Evolutionary conservation across 2,888 invertebrate species (phyloP).

Genomic region (Punctoribates punctum): DNA sequence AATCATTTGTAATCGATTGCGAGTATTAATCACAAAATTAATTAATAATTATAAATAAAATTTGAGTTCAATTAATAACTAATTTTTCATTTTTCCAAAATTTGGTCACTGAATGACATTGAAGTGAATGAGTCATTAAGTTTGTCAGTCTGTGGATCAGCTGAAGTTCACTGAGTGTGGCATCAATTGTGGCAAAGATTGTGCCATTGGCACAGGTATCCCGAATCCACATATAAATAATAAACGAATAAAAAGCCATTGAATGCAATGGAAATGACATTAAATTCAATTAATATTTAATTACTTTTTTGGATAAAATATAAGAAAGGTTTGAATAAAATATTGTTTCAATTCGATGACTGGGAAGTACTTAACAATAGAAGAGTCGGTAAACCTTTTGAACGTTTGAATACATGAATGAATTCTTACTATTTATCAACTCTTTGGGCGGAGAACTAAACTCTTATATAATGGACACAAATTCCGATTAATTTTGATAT

Average conservation of each 20-base stretch:
- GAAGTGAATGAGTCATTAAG: too few species aligned
- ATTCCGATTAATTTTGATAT: not conserved
- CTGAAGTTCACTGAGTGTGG: too few species aligned
- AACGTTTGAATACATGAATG: not conserved
- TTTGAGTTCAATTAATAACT: too few species aligned
- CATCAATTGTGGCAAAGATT: too few species aligned
- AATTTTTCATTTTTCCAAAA: too few species aligned
- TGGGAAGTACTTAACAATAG: slow-evolving; percentile 6
- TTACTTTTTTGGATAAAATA: not conserved
- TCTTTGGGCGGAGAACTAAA: not conserved
- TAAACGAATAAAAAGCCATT: not conserved
- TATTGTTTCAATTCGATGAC: slow-evolving; percentile 21
- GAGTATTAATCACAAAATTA: too few species aligned
- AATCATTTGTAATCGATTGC: too few species aligned
- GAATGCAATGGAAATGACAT: not conserved
- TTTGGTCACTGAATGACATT: too few species aligned
- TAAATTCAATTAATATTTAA: not conserved
- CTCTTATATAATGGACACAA: not conserved
- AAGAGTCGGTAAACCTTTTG: not conserved
- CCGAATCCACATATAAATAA: too few species aligned
- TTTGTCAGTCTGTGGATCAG: too few species aligned
- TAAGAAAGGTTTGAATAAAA: not conserved
- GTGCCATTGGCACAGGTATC: too few species aligned
- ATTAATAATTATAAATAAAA: not conserved
- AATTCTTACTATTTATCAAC: not conserved